Evolutionary conservation across 2,888 invertebrate genomes (phyloP), one percentile per base, ranked within the genome.

Genomic region (Mythimna lalbum): DNA sequence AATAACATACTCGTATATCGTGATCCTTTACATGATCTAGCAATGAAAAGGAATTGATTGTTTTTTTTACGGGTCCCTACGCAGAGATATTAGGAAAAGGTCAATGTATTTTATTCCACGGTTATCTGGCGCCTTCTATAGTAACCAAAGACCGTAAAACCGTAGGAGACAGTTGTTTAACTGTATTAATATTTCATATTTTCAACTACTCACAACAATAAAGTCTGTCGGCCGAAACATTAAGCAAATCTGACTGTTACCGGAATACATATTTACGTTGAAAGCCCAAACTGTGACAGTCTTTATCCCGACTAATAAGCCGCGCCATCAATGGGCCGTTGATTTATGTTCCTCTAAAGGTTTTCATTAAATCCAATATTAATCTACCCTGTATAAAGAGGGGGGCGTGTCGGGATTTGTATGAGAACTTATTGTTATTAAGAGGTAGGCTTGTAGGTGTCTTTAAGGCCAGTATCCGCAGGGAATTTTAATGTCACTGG

Each of bases 331-430:
- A 88, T 88, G 76, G 69, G 74, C 65, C 12, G 21, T 78, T 87
- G 86, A 90, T 89, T 88, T 88, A 88, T 87, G 84, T 83, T 70
- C 61, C 73, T 79, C 81, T 77, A 78, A 86, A 86, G 88, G 81
- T 88, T 89, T 89, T 89, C 86, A 89, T 89, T 89, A 85, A 81
- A 87, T 84, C 80, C 76, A 56, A 82, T 86, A 88, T 82, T 81
- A 84, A 83, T 83, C 83, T 72, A 71, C 70, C 63, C 33, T 19
- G 61, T 62, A 78, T 79, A 78, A 69, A 75, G 82, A 49, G 36
- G 39, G 63, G 59, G 69, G 72, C 62, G 73, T 65, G 57, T 17
- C 49, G 57, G 57, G 71, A 81, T 81, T 82, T 82, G 76, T 76
- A 73, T 73, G 63, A 76, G 52, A 50, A 75, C 65, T 72, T 84